These are phyloP conservation scores for Zoanthus gigantus DNA, from an alignment of 92 coral and sea anemone species.

Conservation along the genomic window DNA sequence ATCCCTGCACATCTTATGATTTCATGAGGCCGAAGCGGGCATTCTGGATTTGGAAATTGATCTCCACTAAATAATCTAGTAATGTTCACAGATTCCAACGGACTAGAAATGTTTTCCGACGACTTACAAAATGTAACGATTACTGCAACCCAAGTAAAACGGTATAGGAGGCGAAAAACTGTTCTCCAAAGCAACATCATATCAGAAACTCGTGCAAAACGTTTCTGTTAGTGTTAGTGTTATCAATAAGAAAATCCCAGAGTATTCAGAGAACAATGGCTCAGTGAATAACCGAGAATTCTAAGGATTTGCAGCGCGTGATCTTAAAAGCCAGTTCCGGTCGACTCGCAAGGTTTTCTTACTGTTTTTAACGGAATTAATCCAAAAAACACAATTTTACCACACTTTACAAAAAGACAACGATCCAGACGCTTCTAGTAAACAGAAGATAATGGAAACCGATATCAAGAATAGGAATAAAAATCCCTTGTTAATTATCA, in stretches of 20 bases:
- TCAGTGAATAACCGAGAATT: neutral
- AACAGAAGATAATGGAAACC: neutral
- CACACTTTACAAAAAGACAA: neutral
- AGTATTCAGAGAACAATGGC: neutral
- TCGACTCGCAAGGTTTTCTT: neutral
- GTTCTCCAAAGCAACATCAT: neutral
- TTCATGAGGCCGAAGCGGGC: slow-evolving; percentile 3
- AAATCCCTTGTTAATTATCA: neutral
- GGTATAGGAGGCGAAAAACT: neutral
- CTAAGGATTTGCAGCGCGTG: neutral
- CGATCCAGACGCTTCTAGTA: neutral
- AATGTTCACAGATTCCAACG: slow-evolving; percentile 28
- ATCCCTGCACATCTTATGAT: slow-evolving; percentile 6
- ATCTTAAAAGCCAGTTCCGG: neutral
- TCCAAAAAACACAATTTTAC: neutral
- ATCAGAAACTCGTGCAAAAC: neutral
- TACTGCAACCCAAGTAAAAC: slow-evolving; percentile 11
- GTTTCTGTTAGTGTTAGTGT: neutral
- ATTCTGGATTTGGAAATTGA: slow-evolving; percentile 32
- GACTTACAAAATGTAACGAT: neutral
- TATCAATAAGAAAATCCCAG: neutral
- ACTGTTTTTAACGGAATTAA: neutral
- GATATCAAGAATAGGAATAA: neutral
- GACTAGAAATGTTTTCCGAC: slow-evolving; percentile 13
- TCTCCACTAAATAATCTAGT: slow-evolving; percentile 44